Evolutionary conservation across 2,888 invertebrate genomes (phyloP), one percentile per base, ranked within the genome.

Genomic region (Camptogramma bilineatum): DNA sequence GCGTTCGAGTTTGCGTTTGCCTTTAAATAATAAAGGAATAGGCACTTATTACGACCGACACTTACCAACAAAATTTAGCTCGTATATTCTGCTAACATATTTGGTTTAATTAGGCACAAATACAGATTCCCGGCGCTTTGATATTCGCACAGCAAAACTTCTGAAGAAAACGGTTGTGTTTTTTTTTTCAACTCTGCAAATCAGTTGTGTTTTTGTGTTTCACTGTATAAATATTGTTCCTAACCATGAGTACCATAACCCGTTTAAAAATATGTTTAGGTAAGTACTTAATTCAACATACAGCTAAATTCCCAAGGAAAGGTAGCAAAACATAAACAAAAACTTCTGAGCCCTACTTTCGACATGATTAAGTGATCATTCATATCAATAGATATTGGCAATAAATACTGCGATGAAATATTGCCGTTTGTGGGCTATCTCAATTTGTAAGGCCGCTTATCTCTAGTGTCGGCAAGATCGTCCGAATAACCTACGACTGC

Each of bases 351-450:
- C 47, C 44, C 44, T 34, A 57, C 57, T 50, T 52, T 62, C 16
- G 56, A 17, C 52, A 48, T 54, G 54, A 62, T 57, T 59, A 62
- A 62, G 54, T 58, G 66, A 65, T 56, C 59, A 71, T 74, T 74
- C 75, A 81, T 79, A 79, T 78, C 77, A 78, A 77, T 71, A 77
- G 77, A 79, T 78, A 84, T 79, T 79, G 78, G 85, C 82, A 82
- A 88, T 90, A 91, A 91, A 91, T 90, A 88, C 86, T 78, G 79
- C 80, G 82, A 86, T 88, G 87, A 91, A 86, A 88, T 90, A 90
- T 88, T 79, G 80, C 84, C 83, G 80, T 86, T 88, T 88, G 87
- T 88, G 88, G 88, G 84, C 82, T 84, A 86, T 85, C 83, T 87
- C 90, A 90, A 91, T 91, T 90, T 90, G 88, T 88, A 86, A 83